A percentile compares a stretch with the other conserved stretches of the same genome.
phyloP scores from a whole-genome alignment of 2,797 vertebrate genomes.

The Linurgus olivaceus region DNA sequence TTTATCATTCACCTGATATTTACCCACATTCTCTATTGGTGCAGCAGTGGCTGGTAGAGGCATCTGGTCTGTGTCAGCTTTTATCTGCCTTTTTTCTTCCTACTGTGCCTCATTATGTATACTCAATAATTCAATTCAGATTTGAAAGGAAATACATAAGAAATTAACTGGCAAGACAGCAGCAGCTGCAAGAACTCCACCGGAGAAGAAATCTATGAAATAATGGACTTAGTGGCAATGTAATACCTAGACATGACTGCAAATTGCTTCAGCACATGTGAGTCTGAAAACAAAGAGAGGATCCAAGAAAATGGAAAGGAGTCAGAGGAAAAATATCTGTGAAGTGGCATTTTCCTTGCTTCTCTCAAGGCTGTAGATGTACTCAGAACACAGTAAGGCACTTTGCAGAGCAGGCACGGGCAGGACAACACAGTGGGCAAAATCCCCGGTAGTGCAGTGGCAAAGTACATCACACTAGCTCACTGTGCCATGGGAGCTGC shows the following conservation, averaged over 20 bases:
- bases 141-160: slow-evolving; percentile 59
- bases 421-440: not conserved
- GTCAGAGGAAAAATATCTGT: not conserved
- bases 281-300: not conserved
- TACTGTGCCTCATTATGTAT: slow-evolving; percentile 13
- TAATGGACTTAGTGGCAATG: not conserved
- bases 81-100: slow-evolving; percentile 11
- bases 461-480: not conserved
- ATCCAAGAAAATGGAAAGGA: not conserved
- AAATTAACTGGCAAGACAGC: slow-evolving; percentile 42
- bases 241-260: not conserved
- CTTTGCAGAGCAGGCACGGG: not conserved
- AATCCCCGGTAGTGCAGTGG: not conserved
- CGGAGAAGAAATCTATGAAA: slow-evolving; percentile 6
- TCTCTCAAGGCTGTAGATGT: not conserved
- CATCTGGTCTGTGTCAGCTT: slow-evolving; percentile 44
- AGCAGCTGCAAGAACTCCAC: slow-evolving; percentile 6
- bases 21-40: not conserved
- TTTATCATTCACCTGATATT: slow-evolving; percentile 32
- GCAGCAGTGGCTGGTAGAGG: not conserved
- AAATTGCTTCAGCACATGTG: slow-evolving; percentile 17
- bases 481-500: not conserved
- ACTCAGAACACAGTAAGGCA: not conserved
- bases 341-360: not conserved
- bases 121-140: slow-evolving; percentile 55